Percentiles rank a stretch among this genome's conserved stretches.
These are phyloP conservation scores for Octonoba sinensis DNA, from an alignment of 2,888 invertebrate genomes.

Conservation along the genomic window DNA sequence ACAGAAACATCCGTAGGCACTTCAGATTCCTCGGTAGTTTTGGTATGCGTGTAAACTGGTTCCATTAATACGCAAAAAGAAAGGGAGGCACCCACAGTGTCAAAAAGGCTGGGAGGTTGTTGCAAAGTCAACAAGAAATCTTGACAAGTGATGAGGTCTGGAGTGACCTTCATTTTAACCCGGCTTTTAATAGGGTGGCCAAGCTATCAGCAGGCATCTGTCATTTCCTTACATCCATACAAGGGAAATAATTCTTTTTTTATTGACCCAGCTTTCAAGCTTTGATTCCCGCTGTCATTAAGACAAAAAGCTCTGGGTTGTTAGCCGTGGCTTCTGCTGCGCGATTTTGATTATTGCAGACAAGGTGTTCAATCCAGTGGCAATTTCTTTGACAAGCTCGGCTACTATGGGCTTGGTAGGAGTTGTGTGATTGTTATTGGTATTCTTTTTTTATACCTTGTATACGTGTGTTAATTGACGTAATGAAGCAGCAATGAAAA, in stretches of 20 bases:
- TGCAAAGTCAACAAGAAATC: slow-evolving; percentile 46
- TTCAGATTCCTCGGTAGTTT: too few relatives aligned
- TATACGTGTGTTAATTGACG: too few relatives aligned
- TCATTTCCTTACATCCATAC: slow-evolving; percentile 12
- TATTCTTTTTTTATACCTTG: too few relatives aligned
- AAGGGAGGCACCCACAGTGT: slow-evolving; percentile 18
- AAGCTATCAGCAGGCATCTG: slow-evolving; percentile 53
- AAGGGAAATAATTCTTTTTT: neutral
- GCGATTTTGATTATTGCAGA: slow-evolving; percentile 57
- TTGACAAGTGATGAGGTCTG: slow-evolving; percentile 52
- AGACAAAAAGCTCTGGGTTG: slow-evolving; percentile 35
- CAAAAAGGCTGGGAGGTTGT: slow-evolving; percentile 16
- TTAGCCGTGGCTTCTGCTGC: slow-evolving; percentile 44
- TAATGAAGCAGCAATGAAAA: too few relatives aligned
- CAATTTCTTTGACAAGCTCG: slow-evolving; percentile 55
- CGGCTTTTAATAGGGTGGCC: slow-evolving; percentile 44
- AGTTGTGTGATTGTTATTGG: too few relatives aligned
- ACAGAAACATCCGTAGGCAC: too few relatives aligned
- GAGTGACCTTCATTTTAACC: slow-evolving; percentile 54
- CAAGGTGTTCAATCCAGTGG: slow-evolving; percentile 56
- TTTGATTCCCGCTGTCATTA: slow-evolving; percentile 43
- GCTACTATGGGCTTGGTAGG: neutral
- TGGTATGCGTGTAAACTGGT: slow-evolving; percentile 31
- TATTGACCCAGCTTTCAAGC: slow-evolving; percentile 44
- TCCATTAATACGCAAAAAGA: slow-evolving; percentile 33